phyloP scores from a whole-genome alignment of 2,888 invertebrate genomes.

The Diarsia dahlii region DNA sequence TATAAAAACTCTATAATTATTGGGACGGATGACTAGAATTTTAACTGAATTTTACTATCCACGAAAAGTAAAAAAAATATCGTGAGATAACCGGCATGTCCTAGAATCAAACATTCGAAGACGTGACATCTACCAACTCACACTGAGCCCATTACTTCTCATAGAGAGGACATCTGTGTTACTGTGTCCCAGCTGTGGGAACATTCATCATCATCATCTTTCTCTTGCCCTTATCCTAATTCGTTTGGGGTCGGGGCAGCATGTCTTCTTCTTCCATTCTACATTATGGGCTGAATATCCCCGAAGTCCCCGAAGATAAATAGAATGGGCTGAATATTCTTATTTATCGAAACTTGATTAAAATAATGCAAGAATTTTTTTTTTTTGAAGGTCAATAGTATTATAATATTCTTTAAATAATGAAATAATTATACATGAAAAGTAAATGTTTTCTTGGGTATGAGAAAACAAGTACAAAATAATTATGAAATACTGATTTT shows the following conservation, averaged over 20 bases:
- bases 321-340: not conserved
- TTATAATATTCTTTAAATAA: not conserved
- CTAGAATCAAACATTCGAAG: not conserved
- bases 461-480: conserved; percentile 4
- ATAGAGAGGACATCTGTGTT: not conserved
- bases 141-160: not conserved
- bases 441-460: not conserved
- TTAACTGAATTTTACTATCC: not conserved
- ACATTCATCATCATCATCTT: too few relatives aligned
- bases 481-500: not conserved
- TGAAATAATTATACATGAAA: not conserved
- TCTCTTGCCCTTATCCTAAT: too few relatives aligned
- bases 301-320: too few relatives aligned
- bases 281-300: not conserved
- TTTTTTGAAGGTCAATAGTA: not conserved
- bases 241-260: too few relatives aligned
- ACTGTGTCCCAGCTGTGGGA: not conserved
- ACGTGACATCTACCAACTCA: not conserved
- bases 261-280: too few relatives aligned
- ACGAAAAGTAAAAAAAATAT: not conserved
- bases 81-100: not conserved
- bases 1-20: conserved; percentile 21
- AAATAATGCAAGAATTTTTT: not conserved
- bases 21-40: conserved; percentile 30
- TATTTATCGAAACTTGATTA: not conserved